Evolutionary conservation across 2,113 vertebrate genomes (phyloP), one percentile per base, ranked within the genome.

Genomic region (Erinaceus europaeus): DNA sequence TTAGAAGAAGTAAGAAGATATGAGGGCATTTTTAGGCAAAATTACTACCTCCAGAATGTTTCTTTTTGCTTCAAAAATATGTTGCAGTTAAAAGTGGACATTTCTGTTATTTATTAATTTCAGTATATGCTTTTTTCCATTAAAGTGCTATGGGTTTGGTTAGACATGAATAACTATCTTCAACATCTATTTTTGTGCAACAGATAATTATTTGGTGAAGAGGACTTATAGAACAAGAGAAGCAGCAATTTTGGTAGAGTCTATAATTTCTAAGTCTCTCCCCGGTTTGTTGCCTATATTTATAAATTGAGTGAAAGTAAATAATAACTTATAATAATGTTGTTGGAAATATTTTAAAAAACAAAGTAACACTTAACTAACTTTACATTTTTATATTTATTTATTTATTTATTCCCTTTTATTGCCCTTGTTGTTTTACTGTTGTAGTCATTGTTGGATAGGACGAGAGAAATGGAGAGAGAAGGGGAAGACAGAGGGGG

Each of bases 271-370:
- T 23, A 68, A 46, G 61, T 29, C 57, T 91, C 18, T 27, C 25
- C 11, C 9, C 86, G 32, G 5, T 69, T 88, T 23, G 55, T 73
- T 83, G 72, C 14, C 15, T 88, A 32, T 59, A 69, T 86, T 92
- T 95, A 90, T 13, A 86, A 52, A 89, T 72, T 61, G 34, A 88
- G 73, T 88, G 40, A 81, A 90, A 80, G 34, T 67, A 83, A 93
- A 44, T 71, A 74, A 76, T 75, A 78, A 81, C 46, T 78, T 78
- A 68, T n/a, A 73, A 55, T 44, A 80, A 88, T 62, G 21, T 14
- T 79, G 59, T 32, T 80, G 73, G 79, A 89, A 59, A 21, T 67
- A 10, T 77, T 81, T 78, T 32, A 81, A 77, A 46, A 86, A 44
- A 71, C 6, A 64, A 80, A 86, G 2, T 11, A 40, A 84, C 34